phyloP scores from a whole-genome alignment of 2,113 vertebrate genomes.

The Sclerurus mexicanus region DNA sequence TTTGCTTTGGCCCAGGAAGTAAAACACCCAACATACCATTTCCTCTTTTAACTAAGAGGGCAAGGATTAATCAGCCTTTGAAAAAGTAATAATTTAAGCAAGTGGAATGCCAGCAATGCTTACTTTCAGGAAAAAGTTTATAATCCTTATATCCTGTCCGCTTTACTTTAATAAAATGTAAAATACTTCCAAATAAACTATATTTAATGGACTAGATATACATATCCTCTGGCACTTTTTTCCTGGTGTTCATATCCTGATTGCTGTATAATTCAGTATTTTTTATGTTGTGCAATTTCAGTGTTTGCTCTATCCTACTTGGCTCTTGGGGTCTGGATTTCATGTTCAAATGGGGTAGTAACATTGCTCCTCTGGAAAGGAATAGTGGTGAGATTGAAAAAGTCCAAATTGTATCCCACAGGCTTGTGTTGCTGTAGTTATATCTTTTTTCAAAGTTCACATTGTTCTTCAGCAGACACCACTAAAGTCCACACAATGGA shows the following conservation, averaged over 20 bases:
- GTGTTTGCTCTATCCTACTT: not conserved
- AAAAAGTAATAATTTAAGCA: slow-evolving; percentile 65
- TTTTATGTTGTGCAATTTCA: slow-evolving; percentile 7
- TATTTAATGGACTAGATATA: slow-evolving; percentile 66
- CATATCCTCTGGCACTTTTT: slow-evolving; percentile 46
- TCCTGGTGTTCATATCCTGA: slow-evolving; percentile 47
- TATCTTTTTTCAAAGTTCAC: not conserved
- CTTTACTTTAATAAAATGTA: slow-evolving; percentile 74
- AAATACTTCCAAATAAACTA: slow-evolving; percentile 76
- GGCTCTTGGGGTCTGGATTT: not conserved
- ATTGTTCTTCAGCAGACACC: not conserved
- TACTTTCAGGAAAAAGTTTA: slow-evolving; percentile 72
- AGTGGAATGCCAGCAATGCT: slow-evolving; percentile 69
- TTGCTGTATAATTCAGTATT: slow-evolving; percentile 31
- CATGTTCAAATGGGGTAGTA: not conserved
- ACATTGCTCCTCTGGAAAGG: not conserved
- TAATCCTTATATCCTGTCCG: slow-evolving; percentile 74
- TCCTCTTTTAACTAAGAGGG: slow-evolving; percentile 52
- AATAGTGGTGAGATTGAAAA: not conserved
- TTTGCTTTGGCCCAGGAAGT: slow-evolving; percentile 26
- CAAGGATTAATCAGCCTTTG: slow-evolving; percentile 49
- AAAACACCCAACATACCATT: slow-evolving; percentile 31
- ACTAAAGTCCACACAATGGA: not conserved
- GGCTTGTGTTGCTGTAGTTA: not conserved
- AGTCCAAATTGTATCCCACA: not conserved